These are phyloP conservation scores for Pyrrhia umbra DNA, from an alignment of 2,888 invertebrate genomes.

Conservation along the genomic window DNA sequence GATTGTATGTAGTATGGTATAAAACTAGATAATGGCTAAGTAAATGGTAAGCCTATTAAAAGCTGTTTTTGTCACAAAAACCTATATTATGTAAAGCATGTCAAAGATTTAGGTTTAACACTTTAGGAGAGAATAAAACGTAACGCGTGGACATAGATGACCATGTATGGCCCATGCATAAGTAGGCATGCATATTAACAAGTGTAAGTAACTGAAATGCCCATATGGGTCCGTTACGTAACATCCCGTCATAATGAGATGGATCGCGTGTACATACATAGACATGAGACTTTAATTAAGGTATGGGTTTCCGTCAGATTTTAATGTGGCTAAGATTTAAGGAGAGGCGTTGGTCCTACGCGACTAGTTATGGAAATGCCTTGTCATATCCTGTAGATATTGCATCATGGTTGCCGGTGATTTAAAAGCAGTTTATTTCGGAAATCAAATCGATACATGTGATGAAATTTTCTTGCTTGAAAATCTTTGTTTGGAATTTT, in stretches of 20 bases:
- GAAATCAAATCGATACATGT: not conserved
- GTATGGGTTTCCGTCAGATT: slow-evolving; percentile 18
- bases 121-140: not conserved
- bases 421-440: not conserved
- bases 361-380: slow-evolving; percentile 4
- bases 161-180: slow-evolving; percentile 11
- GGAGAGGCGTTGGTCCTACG: not conserved
- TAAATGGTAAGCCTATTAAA: not conserved
- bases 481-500: no score
- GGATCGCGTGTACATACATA: slow-evolving; percentile 15
- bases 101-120: not conserved
- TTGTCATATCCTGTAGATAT: slow-evolving; percentile 15
- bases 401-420: slow-evolving; percentile 8
- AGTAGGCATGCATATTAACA: slow-evolving; percentile 28
- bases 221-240: slow-evolving; percentile 32
- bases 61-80: not conserved
- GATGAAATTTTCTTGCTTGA: no score
- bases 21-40: no score
- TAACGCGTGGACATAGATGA: not conserved
- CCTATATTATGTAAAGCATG: not conserved
- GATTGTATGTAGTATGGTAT: no score
- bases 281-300: slow-evolving; percentile 17
- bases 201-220: slow-evolving; percentile 27
- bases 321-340: slow-evolving; percentile 17
- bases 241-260: slow-evolving; percentile 41